phyloP scores from a whole-genome alignment of 2,888 invertebrate species.

The Zootermopsis nevadensis region DNA sequence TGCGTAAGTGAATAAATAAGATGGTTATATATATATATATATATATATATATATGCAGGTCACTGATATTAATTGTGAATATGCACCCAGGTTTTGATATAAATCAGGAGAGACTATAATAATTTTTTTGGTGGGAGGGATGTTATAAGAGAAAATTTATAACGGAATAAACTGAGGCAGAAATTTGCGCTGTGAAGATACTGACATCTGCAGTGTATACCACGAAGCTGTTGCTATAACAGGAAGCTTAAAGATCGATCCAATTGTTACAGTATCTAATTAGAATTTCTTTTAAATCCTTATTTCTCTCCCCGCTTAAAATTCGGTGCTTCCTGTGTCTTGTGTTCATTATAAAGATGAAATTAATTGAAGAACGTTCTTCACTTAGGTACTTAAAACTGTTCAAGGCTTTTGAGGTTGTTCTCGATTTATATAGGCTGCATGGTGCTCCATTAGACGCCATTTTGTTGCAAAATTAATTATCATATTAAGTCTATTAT shows the following conservation, averaged over 20 bases:
- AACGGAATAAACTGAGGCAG: not conserved
- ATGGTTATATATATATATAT: too few species aligned
- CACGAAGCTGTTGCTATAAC: constrained; percentile 12
- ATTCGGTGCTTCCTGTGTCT: constrained; percentile 1
- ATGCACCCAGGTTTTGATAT: too few species aligned
- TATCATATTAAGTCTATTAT: too few species aligned
- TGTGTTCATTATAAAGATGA: constrained; percentile 42
- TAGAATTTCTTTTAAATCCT: constrained; percentile 35
- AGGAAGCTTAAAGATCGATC: not conserved
- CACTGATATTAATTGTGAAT: too few species aligned
- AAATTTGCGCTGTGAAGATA: not conserved
- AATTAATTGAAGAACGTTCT: constrained; percentile 42
- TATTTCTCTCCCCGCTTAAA: constrained; percentile 26
- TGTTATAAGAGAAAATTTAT: too few species aligned
- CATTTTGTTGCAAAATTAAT: too few species aligned
- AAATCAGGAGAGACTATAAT: too few species aligned
- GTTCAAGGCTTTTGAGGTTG: not conserved
- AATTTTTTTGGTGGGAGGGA: too few species aligned
- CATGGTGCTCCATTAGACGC: too few species aligned
- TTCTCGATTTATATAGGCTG: too few species aligned
- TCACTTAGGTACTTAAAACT: constrained; percentile 25
- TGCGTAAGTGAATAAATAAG: too few species aligned
- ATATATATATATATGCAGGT: too few species aligned
- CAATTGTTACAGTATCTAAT: constrained; percentile 34
- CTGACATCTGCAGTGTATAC: not conserved